These are phyloP conservation scores for Lapara coniferarum DNA, from an alignment of 2,888 invertebrate species.

Conservation along the genomic window DNA sequence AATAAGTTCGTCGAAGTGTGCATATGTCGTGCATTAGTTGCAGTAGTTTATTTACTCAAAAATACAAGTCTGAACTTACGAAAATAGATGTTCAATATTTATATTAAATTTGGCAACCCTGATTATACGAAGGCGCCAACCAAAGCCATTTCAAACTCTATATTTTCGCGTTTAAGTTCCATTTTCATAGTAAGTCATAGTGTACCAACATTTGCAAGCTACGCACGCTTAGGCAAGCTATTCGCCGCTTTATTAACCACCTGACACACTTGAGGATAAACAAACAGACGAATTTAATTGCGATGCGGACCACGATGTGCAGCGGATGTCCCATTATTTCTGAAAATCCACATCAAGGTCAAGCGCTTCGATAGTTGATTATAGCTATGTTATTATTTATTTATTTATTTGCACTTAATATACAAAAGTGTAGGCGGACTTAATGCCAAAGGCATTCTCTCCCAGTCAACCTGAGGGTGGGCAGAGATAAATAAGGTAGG, in stretches of 20 bases:
- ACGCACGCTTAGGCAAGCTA: constrained; percentile 20
- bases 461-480: no score
- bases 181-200: not conserved
- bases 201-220: constrained; percentile 22
- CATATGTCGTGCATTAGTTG: no score
- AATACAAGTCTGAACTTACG: no score
- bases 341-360: constrained; percentile 16
- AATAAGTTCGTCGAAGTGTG: no score
- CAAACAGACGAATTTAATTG: constrained; percentile 27
- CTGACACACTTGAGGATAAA: constrained; percentile 27
- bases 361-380: constrained; percentile 1
- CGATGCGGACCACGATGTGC: constrained; percentile 21
- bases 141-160: not conserved
- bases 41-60: no score
- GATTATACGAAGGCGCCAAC: not conserved
- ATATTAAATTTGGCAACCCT: constrained; percentile 1
- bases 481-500: no score
- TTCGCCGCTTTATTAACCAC: constrained; percentile 25
- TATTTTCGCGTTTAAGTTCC: not conserved
- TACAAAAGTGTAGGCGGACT: no score
- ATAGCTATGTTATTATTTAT: not conserved
- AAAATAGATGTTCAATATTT: not conserved
- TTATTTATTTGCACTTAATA: no score
- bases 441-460: no score
- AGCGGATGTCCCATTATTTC: constrained; percentile 19